Evolutionary conservation across 2,113 vertebrate genomes (phyloP), one percentile per base, ranked within the genome.

Genomic region (Mellivora capensis): DNA sequence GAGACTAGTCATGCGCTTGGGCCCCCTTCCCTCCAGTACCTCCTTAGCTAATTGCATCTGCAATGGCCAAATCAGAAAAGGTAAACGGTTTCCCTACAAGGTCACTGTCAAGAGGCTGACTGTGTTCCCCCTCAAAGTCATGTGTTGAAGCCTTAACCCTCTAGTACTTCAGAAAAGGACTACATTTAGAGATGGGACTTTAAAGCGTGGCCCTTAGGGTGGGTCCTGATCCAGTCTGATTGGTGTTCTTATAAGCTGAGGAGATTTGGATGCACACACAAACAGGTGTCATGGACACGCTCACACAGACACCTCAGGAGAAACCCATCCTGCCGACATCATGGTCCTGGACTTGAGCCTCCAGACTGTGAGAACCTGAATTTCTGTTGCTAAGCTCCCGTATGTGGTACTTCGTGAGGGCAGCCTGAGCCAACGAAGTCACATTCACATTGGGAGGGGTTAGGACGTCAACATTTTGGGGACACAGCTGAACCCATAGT

Each of bases 401-500:
- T 9, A 17, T 37, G 21, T 37, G 61, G 54, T 18, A 6, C 54
- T 39, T 57, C 11, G 14, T 61, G 17, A 20, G 5, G 31, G 10
- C 7, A 7, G 20, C 34, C 37, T 6, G 42, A 0, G 7, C 17
- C 0, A 12, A 17, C 20, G 0, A 34, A 8, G 49, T 74, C 7
- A 1, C 49, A 25, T 14, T n/a, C 21, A 9, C 17, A 15, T 72
- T 20, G 3, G 3, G 2, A 1, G 23, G 37, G 44, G 1, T 42
- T 7, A 27, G 69, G 85, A 72, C 9, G 7, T 47, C 6, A 8
- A 2, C 5, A 4, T 84, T 42, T 27, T 4, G 18, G n/a, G 61
- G 61, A 42, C 49, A 21, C 31, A 15, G 1, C 14, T 37, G 25
- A n/a, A 34, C 31, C 76, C 47, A 12, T 0, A 27, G 31, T 2